phyloP scores from a whole-genome alignment of 2,888 invertebrate species.

The Thalpophila matura region DNA sequence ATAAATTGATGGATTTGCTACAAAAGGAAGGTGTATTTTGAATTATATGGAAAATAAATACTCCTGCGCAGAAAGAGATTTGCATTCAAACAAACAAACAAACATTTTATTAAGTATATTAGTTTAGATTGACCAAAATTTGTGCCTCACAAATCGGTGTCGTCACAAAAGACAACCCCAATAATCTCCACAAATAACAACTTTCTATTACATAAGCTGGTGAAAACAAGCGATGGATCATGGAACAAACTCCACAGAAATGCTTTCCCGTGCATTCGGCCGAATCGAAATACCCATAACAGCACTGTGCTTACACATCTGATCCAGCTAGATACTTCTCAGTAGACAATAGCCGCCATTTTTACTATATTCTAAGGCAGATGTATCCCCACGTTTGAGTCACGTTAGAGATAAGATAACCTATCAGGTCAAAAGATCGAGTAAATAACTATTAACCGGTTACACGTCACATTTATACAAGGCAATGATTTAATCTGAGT shows the following conservation, averaged over 20 bases:
- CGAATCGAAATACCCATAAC: background rate
- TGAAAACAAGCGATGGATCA: no score
- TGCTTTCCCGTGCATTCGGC: background rate
- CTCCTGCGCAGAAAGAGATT: no score
- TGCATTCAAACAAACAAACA: no score
- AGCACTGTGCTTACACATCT: background rate
- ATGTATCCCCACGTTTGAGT: conserved; percentile 35
- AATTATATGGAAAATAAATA: no score
- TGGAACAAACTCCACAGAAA: no score
- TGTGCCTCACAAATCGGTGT: no score
- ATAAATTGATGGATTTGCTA: background rate
- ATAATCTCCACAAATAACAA: no score
- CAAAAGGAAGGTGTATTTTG: no score
- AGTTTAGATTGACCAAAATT: no score
- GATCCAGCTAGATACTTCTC: background rate
- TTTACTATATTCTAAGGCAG: conserved; percentile 11
- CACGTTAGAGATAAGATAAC: conserved; percentile 58
- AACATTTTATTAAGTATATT: no score
- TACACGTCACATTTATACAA: conserved; percentile 11
- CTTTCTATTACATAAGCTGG: no score
- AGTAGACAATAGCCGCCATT: conserved; percentile 5
- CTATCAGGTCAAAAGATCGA: conserved; percentile 34
- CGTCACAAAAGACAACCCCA: no score
- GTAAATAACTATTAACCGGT: conserved; percentile 28
- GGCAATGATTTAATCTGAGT: background rate